Percentiles rank a stretch among this genome's conserved stretches.
These are phyloP conservation scores for Drosophila flavopinicola DNA, from an alignment of 2,888 invertebrate genomes.

Conservation along the genomic window DNA sequence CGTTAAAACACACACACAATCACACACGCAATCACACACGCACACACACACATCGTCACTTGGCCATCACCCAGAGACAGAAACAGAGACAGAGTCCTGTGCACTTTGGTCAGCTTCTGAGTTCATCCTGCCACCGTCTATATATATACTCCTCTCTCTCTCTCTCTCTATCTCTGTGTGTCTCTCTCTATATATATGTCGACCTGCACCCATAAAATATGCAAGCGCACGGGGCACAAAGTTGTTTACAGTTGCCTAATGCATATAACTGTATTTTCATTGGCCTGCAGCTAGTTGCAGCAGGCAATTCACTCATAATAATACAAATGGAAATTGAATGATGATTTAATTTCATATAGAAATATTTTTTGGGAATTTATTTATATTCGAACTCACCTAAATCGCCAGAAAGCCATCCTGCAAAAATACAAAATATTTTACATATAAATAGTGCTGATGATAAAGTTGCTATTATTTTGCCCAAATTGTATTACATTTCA, in stretches of 20 bases:
- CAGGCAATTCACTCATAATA: background rate
- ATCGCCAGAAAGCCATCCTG: too few species aligned
- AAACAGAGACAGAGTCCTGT: constrained; percentile 1
- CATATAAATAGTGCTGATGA: too few species aligned
- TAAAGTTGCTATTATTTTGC: too few species aligned
- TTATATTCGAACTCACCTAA: too few species aligned
- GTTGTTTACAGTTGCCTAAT: constrained; percentile 41
- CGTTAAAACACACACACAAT: constrained; percentile 58
- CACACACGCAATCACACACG: constrained; percentile 34
- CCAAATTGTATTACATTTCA: too few species aligned
- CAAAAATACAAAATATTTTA: too few species aligned
- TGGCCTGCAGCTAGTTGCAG: constrained; percentile 10
- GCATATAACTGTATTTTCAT: constrained; percentile 22
- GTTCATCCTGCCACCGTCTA: background rate
- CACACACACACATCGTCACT: constrained; percentile 37
- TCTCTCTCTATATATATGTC: background rate
- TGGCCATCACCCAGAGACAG: constrained; percentile 18
- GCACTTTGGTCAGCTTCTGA: constrained; percentile 26
- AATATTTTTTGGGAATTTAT: too few species aligned
- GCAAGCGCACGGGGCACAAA: constrained; percentile 56
- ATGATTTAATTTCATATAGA: too few species aligned
- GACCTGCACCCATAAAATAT: constrained; percentile 58
- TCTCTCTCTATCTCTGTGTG: too few species aligned
- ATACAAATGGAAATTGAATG: background rate
- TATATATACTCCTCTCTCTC: too few species aligned